Evolutionary conservation across 2,797 vertebrate species (phyloP), one percentile per base, ranked within the genome.

Genomic region (Eidolon dupreanum): DNA sequence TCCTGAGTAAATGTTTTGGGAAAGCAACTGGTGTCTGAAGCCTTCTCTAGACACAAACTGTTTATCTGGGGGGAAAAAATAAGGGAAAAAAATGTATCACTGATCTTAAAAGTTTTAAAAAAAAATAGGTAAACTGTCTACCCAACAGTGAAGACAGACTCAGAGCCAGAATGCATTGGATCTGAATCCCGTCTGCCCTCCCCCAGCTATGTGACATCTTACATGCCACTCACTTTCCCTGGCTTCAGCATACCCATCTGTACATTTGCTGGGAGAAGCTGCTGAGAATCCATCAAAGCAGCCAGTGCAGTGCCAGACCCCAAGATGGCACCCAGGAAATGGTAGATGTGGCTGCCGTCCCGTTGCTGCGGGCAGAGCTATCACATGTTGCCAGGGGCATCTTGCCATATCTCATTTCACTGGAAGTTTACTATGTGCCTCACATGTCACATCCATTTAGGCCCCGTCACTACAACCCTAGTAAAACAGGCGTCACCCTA

Each of bases 391-490:
- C 81, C 26, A 1, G 26, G 20, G 41, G 49, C 4, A 5, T 17
- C 20, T 0, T 11, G 43, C 26, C 57, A 9, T 1, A 0, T 16
- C 49, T 28, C 19, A 1, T 1, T 3, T 6, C 59, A 7, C 31
- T 1, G 22, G 43, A 38, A 7, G 16, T 7, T 3, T 28, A 31
- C 53, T 10, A 9, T 5, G 31, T 38, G 46, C 38, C 9, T 20
- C 24, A 2, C n/a, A 3, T 5, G 20, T n/a, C n/a, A 17, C 4
- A 6, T 5, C n/a, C 0, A 1, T 22, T 4, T 19, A 10, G 16
- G 53, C 8, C 65, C 73, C 2, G 0, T 38, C 31, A 2, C 78
- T 2, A 4, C 57, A 49, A 4, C 36, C 11, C 49, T 0, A 8
- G 33, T 8, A 8, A 59, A 26, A 38, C 3, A 49, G 68, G 73